phyloP scores from a whole-genome alignment of 2,888 invertebrate genomes.

The Heteromurus nitidus region DNA sequence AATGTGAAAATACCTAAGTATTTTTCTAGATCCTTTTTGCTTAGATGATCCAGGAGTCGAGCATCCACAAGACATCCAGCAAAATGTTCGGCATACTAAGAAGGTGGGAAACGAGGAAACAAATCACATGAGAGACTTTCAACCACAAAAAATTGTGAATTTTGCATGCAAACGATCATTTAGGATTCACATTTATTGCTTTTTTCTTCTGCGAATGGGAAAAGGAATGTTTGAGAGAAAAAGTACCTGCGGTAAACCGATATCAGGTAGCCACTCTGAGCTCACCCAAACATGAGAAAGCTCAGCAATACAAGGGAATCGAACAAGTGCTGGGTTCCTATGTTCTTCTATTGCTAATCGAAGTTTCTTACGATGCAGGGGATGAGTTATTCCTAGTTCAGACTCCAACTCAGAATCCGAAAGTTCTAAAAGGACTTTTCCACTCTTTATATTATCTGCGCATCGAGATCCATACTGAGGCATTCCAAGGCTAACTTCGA shows the following conservation, averaged over 20 bases:
- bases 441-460: conserved; percentile 95
- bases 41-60: conserved; percentile 92
- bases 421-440: conserved; percentile 94
- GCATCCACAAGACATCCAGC: conserved; percentile 93
- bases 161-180: conserved; percentile 36
- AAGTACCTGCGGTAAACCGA: conserved; percentile 86
- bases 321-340: conserved; percentile 88
- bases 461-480: conserved; percentile 88
- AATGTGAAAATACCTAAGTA: conserved; percentile 80
- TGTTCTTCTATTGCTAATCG: conserved; percentile 95
- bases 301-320: conserved; percentile 90
- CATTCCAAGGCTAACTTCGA: conserved; percentile 95
- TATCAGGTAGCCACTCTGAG: conserved; percentile 93
- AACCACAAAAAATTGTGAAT: conserved; percentile 23
- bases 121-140: conserved; percentile 32
- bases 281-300: conserved; percentile 95
- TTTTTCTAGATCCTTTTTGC: conserved; percentile 95
- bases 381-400: conserved; percentile 92
- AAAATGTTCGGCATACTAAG: conserved; percentile 90
- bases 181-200: conserved; percentile 18
- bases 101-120: conserved; percentile 51
- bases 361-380: conserved; percentile 94
- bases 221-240: conserved; percentile 8
- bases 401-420: conserved; percentile 93
- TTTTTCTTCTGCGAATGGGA: conserved; percentile 11